phyloP scores from a whole-genome alignment of 2,113 vertebrate genomes.

The Globicephala melas region DNA sequence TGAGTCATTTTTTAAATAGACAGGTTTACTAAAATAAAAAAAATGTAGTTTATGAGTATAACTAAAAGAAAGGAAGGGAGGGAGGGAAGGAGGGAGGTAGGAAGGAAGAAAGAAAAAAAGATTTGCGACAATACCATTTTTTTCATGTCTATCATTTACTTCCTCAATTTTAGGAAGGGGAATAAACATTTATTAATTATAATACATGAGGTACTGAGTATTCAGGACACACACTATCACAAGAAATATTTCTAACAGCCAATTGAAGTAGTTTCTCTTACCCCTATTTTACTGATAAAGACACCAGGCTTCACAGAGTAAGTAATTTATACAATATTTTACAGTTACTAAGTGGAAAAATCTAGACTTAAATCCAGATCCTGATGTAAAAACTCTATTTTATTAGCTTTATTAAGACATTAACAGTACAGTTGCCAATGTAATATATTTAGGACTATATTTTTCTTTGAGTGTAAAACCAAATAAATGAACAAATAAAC shows the following conservation, averaged over 20 bases:
- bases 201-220: neutral
- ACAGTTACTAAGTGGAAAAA: neutral
- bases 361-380: neutral
- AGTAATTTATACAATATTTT: neutral
- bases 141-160: neutral
- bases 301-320: neutral
- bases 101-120: neutral
- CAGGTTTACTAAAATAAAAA: neutral
- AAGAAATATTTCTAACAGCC: neutral
- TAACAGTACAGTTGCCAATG: neutral
- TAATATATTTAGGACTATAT: neutral
- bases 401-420: neutral
- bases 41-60: neutral
- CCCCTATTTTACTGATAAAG: neutral
- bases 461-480: neutral
- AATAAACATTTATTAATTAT: neutral
- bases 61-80: neutral
- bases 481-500: neutral
- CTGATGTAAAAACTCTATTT: neutral
- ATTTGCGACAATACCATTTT: neutral
- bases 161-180: neutral
- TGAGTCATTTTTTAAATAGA: slow-evolving; percentile 41
- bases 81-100: neutral
- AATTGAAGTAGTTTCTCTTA: neutral
- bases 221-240: neutral